Conservation (phyloP, 2,888 invertebrate genomes). For the Gonocerus acuteangulatus region DNA sequence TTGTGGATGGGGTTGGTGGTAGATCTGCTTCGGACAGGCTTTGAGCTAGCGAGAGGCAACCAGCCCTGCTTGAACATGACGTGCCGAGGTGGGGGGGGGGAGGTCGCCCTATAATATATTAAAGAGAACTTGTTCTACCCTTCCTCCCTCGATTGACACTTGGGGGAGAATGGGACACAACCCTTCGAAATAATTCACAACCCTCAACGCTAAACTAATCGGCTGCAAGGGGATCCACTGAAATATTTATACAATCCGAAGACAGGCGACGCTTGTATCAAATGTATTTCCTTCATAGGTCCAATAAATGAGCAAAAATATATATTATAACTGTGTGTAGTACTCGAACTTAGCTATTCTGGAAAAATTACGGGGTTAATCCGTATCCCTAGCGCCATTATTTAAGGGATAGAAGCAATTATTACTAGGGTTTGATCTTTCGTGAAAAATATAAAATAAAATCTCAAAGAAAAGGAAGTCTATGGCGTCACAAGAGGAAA, state of each 20-base stretch:
- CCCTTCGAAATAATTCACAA: constrained; percentile 12
- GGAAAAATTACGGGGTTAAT: too few relatives aligned
- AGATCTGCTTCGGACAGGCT: constrained; percentile 9
- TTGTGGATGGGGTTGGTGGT: not conserved
- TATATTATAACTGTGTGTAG: too few relatives aligned
- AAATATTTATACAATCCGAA: constrained; percentile 2
- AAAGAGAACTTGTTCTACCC: constrained; percentile 19
- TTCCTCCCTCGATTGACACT: constrained; percentile 9
- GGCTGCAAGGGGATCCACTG: not conserved
- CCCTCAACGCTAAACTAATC: constrained; percentile 10
- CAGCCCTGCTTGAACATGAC: constrained; percentile 10
- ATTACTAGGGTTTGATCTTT: too few relatives aligned
- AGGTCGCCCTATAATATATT: constrained; percentile 24
- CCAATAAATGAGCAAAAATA: too few relatives aligned
- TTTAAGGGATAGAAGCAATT: too few relatives aligned
- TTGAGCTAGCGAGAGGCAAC: not conserved
- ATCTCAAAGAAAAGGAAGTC: too few relatives aligned
- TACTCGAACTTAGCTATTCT: too few relatives aligned
- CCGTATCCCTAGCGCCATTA: too few relatives aligned
- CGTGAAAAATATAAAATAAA: too few relatives aligned
- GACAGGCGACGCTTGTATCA: not conserved
- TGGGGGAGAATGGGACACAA: constrained; percentile 2
- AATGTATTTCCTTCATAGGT: not conserved
- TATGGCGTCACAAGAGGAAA: too few relatives aligned
- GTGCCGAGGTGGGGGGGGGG: not conserved